Base-by-base conservation (phyloP, 2,888 invertebrate genomes). In the Polymixis lichenea region DNA sequence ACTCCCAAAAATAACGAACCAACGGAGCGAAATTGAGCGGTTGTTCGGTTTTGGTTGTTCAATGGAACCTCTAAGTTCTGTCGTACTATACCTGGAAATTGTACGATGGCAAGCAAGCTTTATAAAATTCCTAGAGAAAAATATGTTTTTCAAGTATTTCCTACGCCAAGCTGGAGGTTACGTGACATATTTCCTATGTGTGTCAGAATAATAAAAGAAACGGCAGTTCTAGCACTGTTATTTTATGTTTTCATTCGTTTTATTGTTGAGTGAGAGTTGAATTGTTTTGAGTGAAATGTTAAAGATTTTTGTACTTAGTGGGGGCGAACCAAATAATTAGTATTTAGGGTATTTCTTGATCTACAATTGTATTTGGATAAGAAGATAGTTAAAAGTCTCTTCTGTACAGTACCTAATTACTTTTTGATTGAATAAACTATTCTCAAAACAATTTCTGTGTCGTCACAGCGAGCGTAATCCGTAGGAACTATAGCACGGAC, bases 71-170 rank as follows among this genome's bases (percentile, higher is more conserved):
- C 19, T 56, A n/a, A 53, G 4, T 38, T 55, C 28, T 61, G 70
- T 61, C 60, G 15, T 61, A 17, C 5, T 43, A 0, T 72, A 78
- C 72, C 51, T 55, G 32, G 38, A 77, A n/a, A 65, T 60, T 51
- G 28, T 61, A 25, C 55, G 70, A 72, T 55, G 51, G 68, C 4
- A 77, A n/a, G 60, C 32, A 28, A 77, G 32, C 66, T 66, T 72
- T 51, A 66, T 62, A 28, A 71, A 84, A 76, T 71, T 73, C 15
- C 49, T 17, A 17, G 55, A 67, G 72, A 67, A 82, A 82, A 84
- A 82, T 82, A 84, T 84, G 81, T 83, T 83, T 84, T 83, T 70
- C 66, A 56, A 67, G 66, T 60, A 75, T 75, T 84, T 75, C 64
- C 69, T 60, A 22, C 49, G 17, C 55, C 32, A 74, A 43, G 32